Percentiles rank a stretch among this genome's conserved stretches.
phyloP scores from a whole-genome alignment of 1,140 invertebrate species.

The Diabrotica virgifera region DNA sequence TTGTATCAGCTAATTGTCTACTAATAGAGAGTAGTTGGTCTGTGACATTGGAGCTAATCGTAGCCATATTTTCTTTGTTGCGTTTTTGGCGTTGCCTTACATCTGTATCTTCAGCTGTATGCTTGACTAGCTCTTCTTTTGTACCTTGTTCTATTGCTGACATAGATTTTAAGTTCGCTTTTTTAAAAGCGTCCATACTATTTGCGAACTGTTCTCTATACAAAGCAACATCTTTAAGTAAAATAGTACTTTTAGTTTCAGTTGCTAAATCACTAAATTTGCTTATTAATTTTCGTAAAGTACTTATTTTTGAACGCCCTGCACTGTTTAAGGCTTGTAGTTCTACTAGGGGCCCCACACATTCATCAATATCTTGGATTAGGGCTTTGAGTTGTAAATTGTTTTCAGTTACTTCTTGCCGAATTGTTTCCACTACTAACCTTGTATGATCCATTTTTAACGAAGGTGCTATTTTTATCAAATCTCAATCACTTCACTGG shows the following conservation, averaged over 20 bases:
- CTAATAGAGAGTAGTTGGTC: constrained; percentile 80
- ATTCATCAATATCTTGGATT: constrained; percentile 72
- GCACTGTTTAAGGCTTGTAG: constrained; percentile 70
- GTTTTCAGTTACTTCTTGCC: constrained; percentile 66
- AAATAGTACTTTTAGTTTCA: constrained; percentile 59
- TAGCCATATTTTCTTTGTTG: constrained; percentile 62
- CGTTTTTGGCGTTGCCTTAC: constrained; percentile 61
- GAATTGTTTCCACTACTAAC: constrained; percentile 40
- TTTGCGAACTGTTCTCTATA: constrained; percentile 67
- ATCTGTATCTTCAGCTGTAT: constrained; percentile 56
- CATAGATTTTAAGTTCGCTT: constrained; percentile 71
- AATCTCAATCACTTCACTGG: no score
- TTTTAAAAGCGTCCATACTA: constrained; percentile 70
- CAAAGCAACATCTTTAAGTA: constrained; percentile 62
- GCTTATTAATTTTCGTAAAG: constrained; percentile 66
- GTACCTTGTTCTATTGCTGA: constrained; percentile 71
- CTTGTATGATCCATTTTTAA: constrained; percentile 40
- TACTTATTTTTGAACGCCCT: constrained; percentile 64
- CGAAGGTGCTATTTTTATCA: no score
- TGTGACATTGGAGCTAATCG: constrained; percentile 70
- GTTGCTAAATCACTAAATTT: constrained; percentile 63
- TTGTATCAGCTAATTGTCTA: constrained; percentile 79
- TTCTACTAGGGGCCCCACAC: constrained; percentile 62
- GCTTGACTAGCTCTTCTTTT: constrained; percentile 65
- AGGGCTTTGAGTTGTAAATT: constrained; percentile 72